Conservation (phyloP, 2,888 invertebrate genomes). For the Boloria selene region DNA sequence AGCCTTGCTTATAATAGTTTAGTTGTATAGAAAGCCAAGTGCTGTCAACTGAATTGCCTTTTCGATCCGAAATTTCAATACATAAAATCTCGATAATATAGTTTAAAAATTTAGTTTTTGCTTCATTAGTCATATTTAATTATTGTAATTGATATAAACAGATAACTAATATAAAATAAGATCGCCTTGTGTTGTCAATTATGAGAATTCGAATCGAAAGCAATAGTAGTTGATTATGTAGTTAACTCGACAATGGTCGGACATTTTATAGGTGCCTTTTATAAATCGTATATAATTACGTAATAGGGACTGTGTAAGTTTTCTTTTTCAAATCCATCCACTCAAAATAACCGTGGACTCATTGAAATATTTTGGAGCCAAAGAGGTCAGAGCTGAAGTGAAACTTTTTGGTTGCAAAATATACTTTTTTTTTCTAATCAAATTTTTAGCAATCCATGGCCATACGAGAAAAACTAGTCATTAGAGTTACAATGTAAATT, state of each 20-base stretch:
- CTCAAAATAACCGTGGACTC: slow-evolving; percentile 57
- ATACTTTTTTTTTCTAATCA: slow-evolving; percentile 49
- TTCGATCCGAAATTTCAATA: slow-evolving; percentile 50
- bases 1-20: slow-evolving; percentile 80
- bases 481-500: slow-evolving; percentile 78
- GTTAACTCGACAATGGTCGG: slow-evolving; percentile 61
- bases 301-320: slow-evolving; percentile 66
- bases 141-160: slow-evolving; percentile 1
- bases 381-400: slow-evolving; percentile 27
- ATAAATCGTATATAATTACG: slow-evolving; percentile 66
- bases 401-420: slow-evolving; percentile 50
- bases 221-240: slow-evolving; percentile 61
- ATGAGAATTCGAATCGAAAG: slow-evolving; percentile 56
- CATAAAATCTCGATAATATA: slow-evolving; percentile 13
- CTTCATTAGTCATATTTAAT: slow-evolving; percentile 2
- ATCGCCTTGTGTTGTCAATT: slow-evolving; percentile 43
- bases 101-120: slow-evolving; percentile 24
- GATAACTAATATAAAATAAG: slow-evolving; percentile 24
- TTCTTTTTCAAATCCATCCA: slow-evolving; percentile 71
- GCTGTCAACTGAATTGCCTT: slow-evolving; percentile 50
- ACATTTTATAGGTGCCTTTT: slow-evolving; percentile 81
- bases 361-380: slow-evolving; percentile 47
- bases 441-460: slow-evolving; percentile 63
- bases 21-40: slow-evolving; percentile 69
- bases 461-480: slow-evolving; percentile 81